A percentile compares a stretch with the other conserved stretches of the same genome.
Conservation (phyloP, 2,888 invertebrate genomes). For the Tetramorium bicarinatum region DNA sequence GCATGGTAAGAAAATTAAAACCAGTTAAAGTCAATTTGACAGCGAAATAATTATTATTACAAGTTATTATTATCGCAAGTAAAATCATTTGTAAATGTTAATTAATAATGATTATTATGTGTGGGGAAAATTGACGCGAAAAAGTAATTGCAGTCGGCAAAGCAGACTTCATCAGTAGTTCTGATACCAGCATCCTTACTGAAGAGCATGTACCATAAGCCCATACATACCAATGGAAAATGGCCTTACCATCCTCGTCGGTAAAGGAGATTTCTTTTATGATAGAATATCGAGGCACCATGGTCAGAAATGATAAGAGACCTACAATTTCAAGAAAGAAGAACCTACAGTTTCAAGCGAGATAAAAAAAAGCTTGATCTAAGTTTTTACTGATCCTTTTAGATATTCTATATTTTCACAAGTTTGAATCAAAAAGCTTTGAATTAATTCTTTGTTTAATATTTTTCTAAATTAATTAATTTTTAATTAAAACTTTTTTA, state of each 20-base stretch:
- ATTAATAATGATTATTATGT: background rate
- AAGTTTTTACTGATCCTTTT: background rate
- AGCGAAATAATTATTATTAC: background rate
- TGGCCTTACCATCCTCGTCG: conserved; percentile 36
- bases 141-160: conserved; percentile 28
- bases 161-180: background rate
- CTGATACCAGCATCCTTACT: background rate
- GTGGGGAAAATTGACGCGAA: background rate
- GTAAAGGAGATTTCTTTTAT: conserved; percentile 17
- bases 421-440: background rate
- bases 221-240: background rate
- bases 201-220: background rate
- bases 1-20: background rate
- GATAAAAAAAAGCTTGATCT: background rate
- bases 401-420: background rate
- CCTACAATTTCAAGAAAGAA: background rate
- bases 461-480: background rate
- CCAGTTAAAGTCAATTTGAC: too few species aligned
- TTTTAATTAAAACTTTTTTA: background rate
- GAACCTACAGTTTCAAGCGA: background rate
- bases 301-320: background rate
- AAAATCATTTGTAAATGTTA: background rate
- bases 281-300: background rate
- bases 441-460: background rate
- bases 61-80: background rate